Evolutionary conservation across 2,888 invertebrate species (phyloP).

Genomic region (Theodoxus fluviatilis): DNA sequence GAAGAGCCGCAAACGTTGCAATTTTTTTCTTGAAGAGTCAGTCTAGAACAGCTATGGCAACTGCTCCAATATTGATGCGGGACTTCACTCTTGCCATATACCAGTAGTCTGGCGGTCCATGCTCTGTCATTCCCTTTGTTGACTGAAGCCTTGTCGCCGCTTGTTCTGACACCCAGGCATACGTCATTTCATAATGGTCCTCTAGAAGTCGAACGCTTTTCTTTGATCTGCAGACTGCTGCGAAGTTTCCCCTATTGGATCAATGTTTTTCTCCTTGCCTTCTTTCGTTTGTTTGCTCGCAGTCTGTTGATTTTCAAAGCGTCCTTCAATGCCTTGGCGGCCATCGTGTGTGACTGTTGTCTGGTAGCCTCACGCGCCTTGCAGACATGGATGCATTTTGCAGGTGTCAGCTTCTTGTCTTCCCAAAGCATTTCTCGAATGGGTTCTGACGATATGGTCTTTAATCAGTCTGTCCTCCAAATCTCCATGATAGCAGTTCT

Average conservation of each 20-base stretch:
- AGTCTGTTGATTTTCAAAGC: background rate
- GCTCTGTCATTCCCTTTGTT: background rate
- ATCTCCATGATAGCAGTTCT: conserved; percentile 4
- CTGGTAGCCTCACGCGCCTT: conserved; percentile 4
- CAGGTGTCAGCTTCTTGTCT: conserved; percentile 6
- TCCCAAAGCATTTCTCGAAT: conserved; percentile 15
- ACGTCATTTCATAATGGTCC: background rate
- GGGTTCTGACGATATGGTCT: conserved; percentile 11
- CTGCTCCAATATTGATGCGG: conserved; percentile 10
- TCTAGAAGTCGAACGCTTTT: background rate
- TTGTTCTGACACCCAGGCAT: background rate
- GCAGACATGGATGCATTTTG: conserved; percentile 14
- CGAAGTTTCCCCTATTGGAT: conserved; percentile 23
- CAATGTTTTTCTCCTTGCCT: conserved; percentile 13
- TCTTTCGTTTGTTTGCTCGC: background rate
- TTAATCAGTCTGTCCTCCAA: conserved; percentile 20
- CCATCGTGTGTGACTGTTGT: no score
- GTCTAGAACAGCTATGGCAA: conserved; percentile 11
- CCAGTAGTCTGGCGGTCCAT: no score
- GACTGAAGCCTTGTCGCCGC: no score
- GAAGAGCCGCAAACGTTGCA: no score
- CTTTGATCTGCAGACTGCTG: conserved; percentile 16
- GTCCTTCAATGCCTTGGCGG: background rate
- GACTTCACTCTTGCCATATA: no score
- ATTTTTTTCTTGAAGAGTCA: conserved; percentile 3